These are phyloP conservation scores for Agrotis puta DNA, from an alignment of 2,888 invertebrate species.

Conservation along the genomic window DNA sequence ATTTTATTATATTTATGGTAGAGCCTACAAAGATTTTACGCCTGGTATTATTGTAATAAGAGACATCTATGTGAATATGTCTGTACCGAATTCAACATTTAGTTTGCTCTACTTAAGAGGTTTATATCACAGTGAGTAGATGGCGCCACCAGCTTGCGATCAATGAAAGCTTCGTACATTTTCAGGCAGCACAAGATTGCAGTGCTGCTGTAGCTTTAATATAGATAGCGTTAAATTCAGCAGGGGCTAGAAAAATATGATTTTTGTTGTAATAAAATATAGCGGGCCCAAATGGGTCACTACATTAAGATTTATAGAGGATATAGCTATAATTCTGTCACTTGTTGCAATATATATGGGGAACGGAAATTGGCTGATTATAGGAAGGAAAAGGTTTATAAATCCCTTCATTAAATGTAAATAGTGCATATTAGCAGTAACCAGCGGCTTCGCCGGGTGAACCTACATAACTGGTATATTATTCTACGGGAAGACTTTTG, in stretches of 20 bases:
- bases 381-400: not conserved
- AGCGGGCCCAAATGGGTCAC: not conserved
- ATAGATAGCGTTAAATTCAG: conserved; percentile 29
- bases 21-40: not conserved
- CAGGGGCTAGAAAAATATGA: not conserved
- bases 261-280: conserved; percentile 13
- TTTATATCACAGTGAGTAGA: conserved; percentile 21
- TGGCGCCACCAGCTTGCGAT: conserved; percentile 29
- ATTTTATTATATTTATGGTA: too few relatives aligned
- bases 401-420: not conserved
- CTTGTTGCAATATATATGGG: conserved; percentile 21
- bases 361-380: conserved; percentile 4
- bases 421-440: too few relatives aligned
- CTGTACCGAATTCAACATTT: conserved; percentile 8
- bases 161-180: not conserved
- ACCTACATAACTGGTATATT: too few relatives aligned
- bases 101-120: conserved; percentile 13
- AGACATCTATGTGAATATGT: conserved; percentile 47
- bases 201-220: not conserved
- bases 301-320: conserved; percentile 19
- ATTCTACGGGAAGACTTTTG: not conserved
- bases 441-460: too few relatives aligned
- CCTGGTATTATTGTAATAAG: not conserved
- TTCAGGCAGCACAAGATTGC: not conserved
- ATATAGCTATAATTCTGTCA: conserved; percentile 33